Percentiles rank a stretch among this genome's conserved stretches.
These are phyloP conservation scores for Ariolimax columbianus DNA, from an alignment of 2,888 invertebrate genomes.

Conservation along the genomic window DNA sequence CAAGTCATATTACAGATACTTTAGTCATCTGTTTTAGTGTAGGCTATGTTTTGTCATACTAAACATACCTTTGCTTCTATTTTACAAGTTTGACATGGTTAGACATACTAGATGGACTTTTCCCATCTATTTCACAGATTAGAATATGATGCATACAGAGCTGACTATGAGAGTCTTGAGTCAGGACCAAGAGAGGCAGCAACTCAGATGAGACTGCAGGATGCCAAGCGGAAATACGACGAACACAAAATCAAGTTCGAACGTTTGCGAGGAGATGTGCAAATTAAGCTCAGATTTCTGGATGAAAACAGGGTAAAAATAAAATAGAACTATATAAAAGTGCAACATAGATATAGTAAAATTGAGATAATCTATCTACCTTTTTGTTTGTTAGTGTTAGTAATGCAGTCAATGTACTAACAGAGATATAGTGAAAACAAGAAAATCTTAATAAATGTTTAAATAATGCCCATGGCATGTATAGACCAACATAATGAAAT, in stretches of 20 bases:
- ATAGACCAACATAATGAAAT: too few relatives aligned
- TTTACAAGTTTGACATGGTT: too few relatives aligned
- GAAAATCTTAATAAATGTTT: too few relatives aligned
- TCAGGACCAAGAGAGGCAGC: slow-evolving; percentile 79
- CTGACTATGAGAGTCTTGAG: slow-evolving; percentile 91
- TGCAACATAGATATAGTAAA: too few relatives aligned
- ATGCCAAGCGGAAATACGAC: slow-evolving; percentile 89
- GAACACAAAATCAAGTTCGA: slow-evolving; percentile 94
- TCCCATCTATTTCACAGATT: slow-evolving; percentile 82
- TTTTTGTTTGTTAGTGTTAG: too few relatives aligned
- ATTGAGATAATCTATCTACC: too few relatives aligned
- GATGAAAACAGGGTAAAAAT: slow-evolving; percentile 97
- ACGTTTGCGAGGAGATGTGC: slow-evolving; percentile 93
- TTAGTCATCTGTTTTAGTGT: neutral
- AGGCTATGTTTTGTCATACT: neutral
- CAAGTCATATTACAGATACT: neutral
- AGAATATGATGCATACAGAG: slow-evolving; percentile 98
- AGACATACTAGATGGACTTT: too few relatives aligned
- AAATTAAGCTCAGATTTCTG: slow-evolving; percentile 95
- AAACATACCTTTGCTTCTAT: neutral
- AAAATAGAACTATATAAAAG: too few relatives aligned
- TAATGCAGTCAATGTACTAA: too few relatives aligned
- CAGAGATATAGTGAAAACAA: too few relatives aligned
- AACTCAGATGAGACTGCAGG: slow-evolving; percentile 84
- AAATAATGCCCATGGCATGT: too few relatives aligned